A percentile compares a stretch with the other conserved stretches of the same genome.
phyloP scores from a whole-genome alignment of 2,797 vertebrate species.

The Capromys pilorides region DNA sequence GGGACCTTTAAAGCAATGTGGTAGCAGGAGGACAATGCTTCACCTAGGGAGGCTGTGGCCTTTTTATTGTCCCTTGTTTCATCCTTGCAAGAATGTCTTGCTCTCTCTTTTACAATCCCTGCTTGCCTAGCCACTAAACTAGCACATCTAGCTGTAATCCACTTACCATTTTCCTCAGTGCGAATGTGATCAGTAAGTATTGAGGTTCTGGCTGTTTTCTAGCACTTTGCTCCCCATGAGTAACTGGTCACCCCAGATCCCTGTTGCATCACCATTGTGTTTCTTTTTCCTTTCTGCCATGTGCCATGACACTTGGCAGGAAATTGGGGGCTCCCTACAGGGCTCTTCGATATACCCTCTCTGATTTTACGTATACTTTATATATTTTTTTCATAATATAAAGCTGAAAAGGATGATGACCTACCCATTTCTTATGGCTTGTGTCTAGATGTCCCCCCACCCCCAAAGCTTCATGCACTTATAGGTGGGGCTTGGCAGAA shows the following conservation, averaged over 20 bases:
- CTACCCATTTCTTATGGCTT: background rate
- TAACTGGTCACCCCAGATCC: background rate
- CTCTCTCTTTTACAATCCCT: background rate
- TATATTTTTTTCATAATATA: slow-evolving; percentile 5
- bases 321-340: background rate
- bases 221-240: background rate
- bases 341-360: background rate
- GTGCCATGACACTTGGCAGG: background rate
- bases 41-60: background rate
- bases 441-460: background rate
- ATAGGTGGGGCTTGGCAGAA: too few relatives aligned
- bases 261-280: background rate
- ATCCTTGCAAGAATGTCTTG: background rate
- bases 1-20: background rate
- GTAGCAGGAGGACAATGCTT: background rate
- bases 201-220: background rate
- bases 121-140: background rate
- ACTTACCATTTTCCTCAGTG: background rate
- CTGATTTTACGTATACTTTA: background rate
- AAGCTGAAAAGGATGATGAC: background rate
- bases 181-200: background rate
- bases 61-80: background rate
- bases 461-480: background rate
- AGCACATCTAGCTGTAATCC: background rate
- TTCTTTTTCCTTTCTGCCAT: background rate